Base-by-base conservation (phyloP, 2,888 invertebrate species). In the Aethes cnicana region DNA sequence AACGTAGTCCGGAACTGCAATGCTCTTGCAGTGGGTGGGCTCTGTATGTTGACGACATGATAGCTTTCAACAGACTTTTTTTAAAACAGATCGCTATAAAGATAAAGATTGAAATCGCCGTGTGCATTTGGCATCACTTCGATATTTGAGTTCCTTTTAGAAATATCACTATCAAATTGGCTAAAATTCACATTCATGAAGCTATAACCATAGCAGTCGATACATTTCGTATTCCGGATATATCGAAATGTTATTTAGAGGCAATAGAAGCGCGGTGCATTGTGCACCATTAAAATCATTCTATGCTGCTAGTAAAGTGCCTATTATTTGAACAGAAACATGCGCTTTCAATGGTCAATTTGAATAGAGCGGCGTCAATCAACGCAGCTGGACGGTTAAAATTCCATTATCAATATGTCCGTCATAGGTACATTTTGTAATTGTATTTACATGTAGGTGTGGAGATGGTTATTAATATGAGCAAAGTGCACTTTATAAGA, bases 181-280 rank as follows among this genome's bases (percentile, higher is more conserved):
- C 14, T 28, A 21, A 12, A 47, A 32, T 20, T 16, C 20, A 47
- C 26, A 36, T 36, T 36, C 21, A 47, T 36, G 26, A 21, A 21
- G 28, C 42, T 37, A 30, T 30, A 30, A 43, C 49, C 35, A 43
- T 21, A 49, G 39, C 35, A 52, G 39, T 46, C 8, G 20, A 39
- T 26, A 20, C 30, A 26, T 37, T 48, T 26, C 9, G 17, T 25
- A 39, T 33, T 32, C 46, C 25, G 39, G 25, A 52, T 39, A 46
- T 39, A 16, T 37, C 32, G 14, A 44, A 39, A 52, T 25, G 44
- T 33, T 50, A 44, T 50, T 49, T 50, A 26, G 20, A 36, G 39
- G 44, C 46, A 39, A 52, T 52, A 46, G 50, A 25, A 44, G 23
- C 35, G 26, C 41, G 33, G 20, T 46, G 30, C 46, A 46, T 52